Evolutionary conservation across 2,888 invertebrate species (phyloP).

Genomic region (Chrysolina americana): DNA sequence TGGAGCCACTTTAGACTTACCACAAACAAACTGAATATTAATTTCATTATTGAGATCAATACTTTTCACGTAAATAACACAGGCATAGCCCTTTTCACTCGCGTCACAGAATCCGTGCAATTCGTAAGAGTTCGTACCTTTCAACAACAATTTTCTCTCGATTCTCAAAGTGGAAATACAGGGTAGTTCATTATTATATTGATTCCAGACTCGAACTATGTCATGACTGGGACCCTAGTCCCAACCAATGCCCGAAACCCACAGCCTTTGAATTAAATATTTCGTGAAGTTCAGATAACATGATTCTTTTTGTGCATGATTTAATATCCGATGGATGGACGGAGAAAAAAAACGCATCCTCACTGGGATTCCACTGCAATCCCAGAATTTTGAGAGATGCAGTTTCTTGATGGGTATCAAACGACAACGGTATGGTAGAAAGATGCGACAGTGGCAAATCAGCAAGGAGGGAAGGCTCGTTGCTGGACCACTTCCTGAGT

Average conservation of each 20-base stretch:
- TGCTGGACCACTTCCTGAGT: conserved; percentile 31
- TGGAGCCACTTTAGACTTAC: conserved; percentile 28
- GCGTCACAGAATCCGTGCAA: conserved; percentile 31
- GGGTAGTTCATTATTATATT: background rate
- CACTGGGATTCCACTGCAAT: conserved; percentile 29
- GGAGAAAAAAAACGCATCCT: too few relatives aligned
- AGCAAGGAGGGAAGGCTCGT: conserved; percentile 5
- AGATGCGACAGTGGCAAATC: conserved; percentile 12
- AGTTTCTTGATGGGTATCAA: conserved; percentile 1
- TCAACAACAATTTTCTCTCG: background rate
- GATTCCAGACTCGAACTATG: background rate
- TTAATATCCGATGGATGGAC: too few relatives aligned
- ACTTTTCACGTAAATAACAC: conserved; percentile 24
- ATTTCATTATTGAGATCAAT: background rate
- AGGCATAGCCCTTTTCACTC: conserved; percentile 17
- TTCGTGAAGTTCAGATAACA: too few relatives aligned
- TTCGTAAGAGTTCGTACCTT: background rate
- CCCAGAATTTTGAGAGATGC: conserved; percentile 23
- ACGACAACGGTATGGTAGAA: background rate
- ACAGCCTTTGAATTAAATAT: conserved; percentile 24
- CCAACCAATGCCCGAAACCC: conserved; percentile 10
- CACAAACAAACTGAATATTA: conserved; percentile 5
- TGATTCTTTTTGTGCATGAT: too few relatives aligned
- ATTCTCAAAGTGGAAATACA: background rate
- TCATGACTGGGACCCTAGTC: conserved; percentile 1